Evolutionary conservation across 2,888 invertebrate species (phyloP).

Genomic region (Sipunculus nudus): DNA sequence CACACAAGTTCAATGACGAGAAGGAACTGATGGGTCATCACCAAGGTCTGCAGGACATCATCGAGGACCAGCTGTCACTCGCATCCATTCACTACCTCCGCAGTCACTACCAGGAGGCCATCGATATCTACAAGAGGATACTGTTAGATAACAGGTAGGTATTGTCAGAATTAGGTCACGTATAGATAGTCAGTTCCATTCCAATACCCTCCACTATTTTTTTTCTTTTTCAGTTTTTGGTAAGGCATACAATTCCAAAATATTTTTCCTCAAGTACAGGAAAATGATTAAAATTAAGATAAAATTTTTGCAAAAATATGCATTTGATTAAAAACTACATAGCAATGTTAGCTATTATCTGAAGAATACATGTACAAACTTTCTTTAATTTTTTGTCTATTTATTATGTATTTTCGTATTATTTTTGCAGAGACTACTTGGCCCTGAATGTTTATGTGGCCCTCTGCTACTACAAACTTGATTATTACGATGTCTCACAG

Average conservation of each 20-base stretch:
- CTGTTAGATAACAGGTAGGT: conserved; percentile 86
- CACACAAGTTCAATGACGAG: conserved; percentile 92
- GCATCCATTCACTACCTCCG: conserved; percentile 96
- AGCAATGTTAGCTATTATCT: no score
- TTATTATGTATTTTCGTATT: no score
- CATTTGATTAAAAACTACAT: no score
- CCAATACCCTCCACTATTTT: no score
- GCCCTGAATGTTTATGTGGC: conserved; percentile 98
- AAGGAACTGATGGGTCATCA: conserved; percentile 84
- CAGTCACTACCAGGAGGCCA: conserved; percentile 97
- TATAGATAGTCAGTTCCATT: no score
- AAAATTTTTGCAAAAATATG: no score
- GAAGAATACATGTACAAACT: no score
- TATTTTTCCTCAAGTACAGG: no score
- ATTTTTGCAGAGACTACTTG: conserved; percentile 79
- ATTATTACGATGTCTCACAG: conserved; percentile 97
- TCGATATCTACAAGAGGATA: conserved; percentile 95
- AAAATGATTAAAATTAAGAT: no score
- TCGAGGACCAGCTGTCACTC: conserved; percentile 94
- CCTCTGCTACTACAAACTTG: conserved; percentile 96
- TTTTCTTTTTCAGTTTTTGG: no score
- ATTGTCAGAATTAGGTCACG: not conserved
- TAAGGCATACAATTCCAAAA: no score
- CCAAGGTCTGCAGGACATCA: conserved; percentile 83
- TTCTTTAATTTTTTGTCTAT: no score